phyloP scores from a whole-genome alignment of 2,888 invertebrate genomes.

The Eudasyphora cyanicolor region DNA sequence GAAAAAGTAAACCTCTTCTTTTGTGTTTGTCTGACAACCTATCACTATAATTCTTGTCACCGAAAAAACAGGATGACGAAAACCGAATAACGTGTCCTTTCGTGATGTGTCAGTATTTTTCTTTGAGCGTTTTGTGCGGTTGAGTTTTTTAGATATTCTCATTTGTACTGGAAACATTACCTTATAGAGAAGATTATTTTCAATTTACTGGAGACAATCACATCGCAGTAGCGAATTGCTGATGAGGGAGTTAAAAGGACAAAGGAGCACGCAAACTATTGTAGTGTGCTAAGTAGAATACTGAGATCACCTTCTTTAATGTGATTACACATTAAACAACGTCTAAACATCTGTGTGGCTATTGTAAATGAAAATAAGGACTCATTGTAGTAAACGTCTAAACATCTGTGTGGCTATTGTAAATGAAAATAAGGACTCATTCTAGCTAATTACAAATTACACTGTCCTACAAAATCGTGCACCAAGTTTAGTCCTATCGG shows the following conservation, averaged over 20 bases:
- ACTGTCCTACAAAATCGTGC: no score
- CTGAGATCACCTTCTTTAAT: no score
- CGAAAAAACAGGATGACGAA: conserved; percentile 13
- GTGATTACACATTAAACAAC: no score
- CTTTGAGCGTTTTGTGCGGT: conserved; percentile 58
- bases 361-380: no score
- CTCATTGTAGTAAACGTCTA: no score
- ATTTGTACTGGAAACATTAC: conserved; percentile 54
- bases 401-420: no score
- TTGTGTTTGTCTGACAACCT: neutral
- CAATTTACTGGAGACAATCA: conserved; percentile 51
- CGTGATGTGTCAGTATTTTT: conserved; percentile 76
- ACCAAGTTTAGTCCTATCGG: no score
- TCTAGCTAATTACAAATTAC: no score
- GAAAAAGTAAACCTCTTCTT: no score
- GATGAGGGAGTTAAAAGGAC: neutral
- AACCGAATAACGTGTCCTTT: conserved; percentile 62
- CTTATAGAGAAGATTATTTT: conserved; percentile 24
- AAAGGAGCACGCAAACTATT: neutral
- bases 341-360: no score
- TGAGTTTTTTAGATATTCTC: conserved; percentile 14
- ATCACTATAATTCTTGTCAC: neutral
- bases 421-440: no score
- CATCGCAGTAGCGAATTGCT: conserved; percentile 1
- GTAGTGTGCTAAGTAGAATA: no score